phyloP scores from a whole-genome alignment of 2,888 invertebrate genomes.

The Dryadula phaetusa region DNA sequence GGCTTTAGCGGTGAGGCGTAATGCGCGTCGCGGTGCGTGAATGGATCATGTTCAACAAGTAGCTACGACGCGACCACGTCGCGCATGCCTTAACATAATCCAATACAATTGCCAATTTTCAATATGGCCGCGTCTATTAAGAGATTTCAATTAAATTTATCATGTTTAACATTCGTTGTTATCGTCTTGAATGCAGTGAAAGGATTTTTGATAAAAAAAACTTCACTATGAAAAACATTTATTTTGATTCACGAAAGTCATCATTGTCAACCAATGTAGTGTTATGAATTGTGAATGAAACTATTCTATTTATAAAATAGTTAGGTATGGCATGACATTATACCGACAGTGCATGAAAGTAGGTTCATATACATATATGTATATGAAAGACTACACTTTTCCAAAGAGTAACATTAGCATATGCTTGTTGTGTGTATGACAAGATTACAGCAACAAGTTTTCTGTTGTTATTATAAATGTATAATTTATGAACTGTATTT shows the following conservation, averaged over 20 bases:
- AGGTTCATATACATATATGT: background rate
- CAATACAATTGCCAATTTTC: constrained; percentile 52
- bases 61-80: constrained; percentile 54
- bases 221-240: background rate
- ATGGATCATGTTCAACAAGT: constrained; percentile 80
- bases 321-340: background rate
- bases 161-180: background rate
- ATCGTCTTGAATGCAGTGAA: background rate
- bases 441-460: background rate
- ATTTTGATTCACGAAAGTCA: background rate
- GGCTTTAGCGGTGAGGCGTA: constrained; percentile 31
- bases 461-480: background rate
- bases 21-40: constrained; percentile 73
- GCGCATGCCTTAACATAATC: constrained; percentile 63
- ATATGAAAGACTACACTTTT: background rate
- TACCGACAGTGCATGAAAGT: background rate
- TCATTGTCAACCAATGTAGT: too few species aligned
- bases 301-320: constrained; percentile 5
- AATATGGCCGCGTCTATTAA: constrained; percentile 62
- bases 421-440: background rate
- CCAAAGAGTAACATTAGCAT: too few species aligned
- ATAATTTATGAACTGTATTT: too few species aligned
- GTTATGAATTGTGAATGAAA: background rate
- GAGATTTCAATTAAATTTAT: constrained; percentile 32
- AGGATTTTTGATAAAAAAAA: background rate